Base-by-base conservation (phyloP, 2,797 vertebrate species). In the Sternotherus odoratus region DNA sequence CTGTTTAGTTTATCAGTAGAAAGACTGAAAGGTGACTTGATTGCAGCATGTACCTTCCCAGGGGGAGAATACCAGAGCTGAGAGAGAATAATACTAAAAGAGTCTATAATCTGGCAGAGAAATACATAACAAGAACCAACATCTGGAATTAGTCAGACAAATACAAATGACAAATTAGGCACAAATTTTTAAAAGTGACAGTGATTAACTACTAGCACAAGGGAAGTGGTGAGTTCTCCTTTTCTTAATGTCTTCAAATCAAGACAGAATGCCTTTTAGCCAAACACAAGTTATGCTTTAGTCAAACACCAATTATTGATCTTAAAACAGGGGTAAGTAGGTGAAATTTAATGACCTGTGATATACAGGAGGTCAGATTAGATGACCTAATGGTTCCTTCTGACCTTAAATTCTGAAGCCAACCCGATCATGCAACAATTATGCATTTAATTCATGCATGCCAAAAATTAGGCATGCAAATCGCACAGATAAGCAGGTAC, bases 351-450 rank as follows among this genome's bases (percentile, higher is more conserved):
- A 63, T 3, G 81, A 4, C 12, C 36, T 79, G 79, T 60, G 72
- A 66, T 23, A 82, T 56, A 28, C 10, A 74, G 23, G 15, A n/a
- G 21, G 77, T 17, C 43, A 92, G 66, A n/a, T 30, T 43, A 88
- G n/a, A 74, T 26, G 92, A 48, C 51, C 30, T 0, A 0, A 74
- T 92, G 24, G 6, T 95, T 23, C 24, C 39, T 88, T 60, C 86
- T 19, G 82, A 54, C 23, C 54, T 93, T 93, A 79, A 89, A 28
- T 26, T 79, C 79, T 79, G 91, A 23, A 49, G 4, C 16, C 84
- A 79, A 85, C 79, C 85, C 90, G 0, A 1, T 50, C 79, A 87
- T 74, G 23, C 85, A 89, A 57, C 33, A 89, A 74, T 3, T 75
- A 82, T 43, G 0, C 48, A 11, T n/a, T 30, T 83, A 16, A 12